Evolutionary conservation across 2,797 vertebrate genomes (phyloP), one percentile per base, ranked within the genome.

Genomic region (Scarus forsteni): DNA sequence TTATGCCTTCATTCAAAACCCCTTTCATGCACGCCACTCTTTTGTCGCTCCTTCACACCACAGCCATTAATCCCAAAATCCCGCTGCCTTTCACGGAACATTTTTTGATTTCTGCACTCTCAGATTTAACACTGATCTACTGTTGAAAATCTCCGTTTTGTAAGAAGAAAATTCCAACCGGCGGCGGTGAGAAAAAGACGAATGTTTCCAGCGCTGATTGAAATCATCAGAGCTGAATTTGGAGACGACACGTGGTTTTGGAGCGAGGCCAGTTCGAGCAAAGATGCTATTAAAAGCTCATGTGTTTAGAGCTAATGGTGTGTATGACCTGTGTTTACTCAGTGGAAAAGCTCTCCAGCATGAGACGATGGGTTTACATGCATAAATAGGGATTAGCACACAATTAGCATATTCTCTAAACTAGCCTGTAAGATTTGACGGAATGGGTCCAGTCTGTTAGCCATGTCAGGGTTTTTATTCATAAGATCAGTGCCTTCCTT

Each of bases 251-350:
- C 11, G 10, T 50, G n/a, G 64, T 66, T 13, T 63, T 66, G 57
- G 59, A 62, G 3, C 1, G 8, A 58, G 9, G 53, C 49, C 60
- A 52, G 54, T 54, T 51, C 45, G 60, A 73, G 35, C 46, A 70
- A 66, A 70, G 44, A 62, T 27, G 49, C 58, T 64, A 73, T 81
- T 84, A 82, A 66, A 76, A 74, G 67, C 70, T 68, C 51, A 65
- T 48, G 52, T 60, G 54, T 72, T 84, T 50, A 59, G 40, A 58
- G 42, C 18, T 66, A 56, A 72, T 66, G 62, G 60, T 34, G 51
- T 36, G 9, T 40, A 10, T 59, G 60, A 74, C 61, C 67, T 44
- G 11, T 66, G 73, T 72, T 70, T 76, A 66, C 42, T 53, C 34
- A 12, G 40, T 44, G 54, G 45, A 45, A 36, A 65, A 75, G 35